Percentiles rank a stretch among this genome's conserved stretches.
These are phyloP conservation scores for Trematomus loennbergii DNA, from an alignment of 2,113 vertebrate species.

Conservation along the genomic window DNA sequence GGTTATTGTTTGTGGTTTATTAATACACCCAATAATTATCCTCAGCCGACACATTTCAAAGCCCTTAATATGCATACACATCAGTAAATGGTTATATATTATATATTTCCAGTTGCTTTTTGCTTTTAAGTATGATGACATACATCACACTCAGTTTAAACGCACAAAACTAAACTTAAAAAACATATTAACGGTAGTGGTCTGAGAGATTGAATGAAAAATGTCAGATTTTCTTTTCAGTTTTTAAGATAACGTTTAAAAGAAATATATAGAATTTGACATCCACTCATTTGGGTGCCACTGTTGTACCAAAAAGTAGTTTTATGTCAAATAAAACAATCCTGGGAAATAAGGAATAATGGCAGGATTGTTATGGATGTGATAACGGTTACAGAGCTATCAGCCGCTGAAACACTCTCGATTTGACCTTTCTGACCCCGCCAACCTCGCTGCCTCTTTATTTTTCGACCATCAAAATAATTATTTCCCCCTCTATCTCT, in stretches of 20 bases:
- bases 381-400: slow-evolving; percentile 5
- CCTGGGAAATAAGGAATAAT: not conserved
- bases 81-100: not conserved
- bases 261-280: not conserved
- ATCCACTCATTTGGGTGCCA: not conserved
- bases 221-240: no score
- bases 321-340: not conserved
- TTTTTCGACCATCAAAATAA: slow-evolving; percentile 17
- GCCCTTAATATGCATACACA: slow-evolving; percentile 7
- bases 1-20: not conserved
- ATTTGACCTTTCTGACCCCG: slow-evolving; percentile 14
- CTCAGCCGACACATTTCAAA: not conserved
- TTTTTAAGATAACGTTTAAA: no score
- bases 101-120: not conserved
- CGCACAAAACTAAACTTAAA: not conserved
- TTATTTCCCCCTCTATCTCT: slow-evolving; percentile 37
- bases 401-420: slow-evolving; percentile 5
- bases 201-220: no score
- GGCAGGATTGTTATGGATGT: not conserved
- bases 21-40: slow-evolving; percentile 15
- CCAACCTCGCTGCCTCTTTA: not conserved
- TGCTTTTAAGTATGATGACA: no score
- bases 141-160: no score
- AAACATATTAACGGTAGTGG: not conserved
- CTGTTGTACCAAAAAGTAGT: not conserved